Evolutionary conservation across 1,140 invertebrate species (phyloP).

Genomic region (Phortica variegata): DNA sequence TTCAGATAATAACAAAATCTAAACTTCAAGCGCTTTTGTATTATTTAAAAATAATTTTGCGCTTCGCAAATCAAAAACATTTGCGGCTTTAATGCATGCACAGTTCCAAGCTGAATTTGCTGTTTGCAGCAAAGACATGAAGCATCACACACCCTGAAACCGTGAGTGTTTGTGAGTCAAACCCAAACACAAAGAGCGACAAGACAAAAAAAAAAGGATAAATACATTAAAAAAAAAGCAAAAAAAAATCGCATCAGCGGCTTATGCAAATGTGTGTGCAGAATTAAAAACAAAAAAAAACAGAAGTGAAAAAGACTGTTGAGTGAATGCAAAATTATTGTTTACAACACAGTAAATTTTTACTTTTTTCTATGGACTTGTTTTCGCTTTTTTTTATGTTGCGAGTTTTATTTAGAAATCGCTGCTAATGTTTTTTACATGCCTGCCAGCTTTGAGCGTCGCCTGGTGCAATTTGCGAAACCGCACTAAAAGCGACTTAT

Average conservation of each 20-base stretch:
- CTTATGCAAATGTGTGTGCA: constrained; percentile 44
- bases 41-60: no score
- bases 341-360: constrained; percentile 55
- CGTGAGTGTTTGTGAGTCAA: not conserved
- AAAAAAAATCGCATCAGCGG: constrained; percentile 49
- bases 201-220: not conserved
- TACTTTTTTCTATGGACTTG: constrained; percentile 1
- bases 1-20: no score
- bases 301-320: constrained; percentile 34
- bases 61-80: constrained; percentile 51
- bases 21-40: no score
- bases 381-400: constrained; percentile 12
- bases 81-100: constrained; percentile 51
- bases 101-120: constrained; percentile 44
- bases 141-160: no score
- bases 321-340: constrained; percentile 56
- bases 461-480: constrained; percentile 21
- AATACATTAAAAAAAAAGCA: constrained; percentile 8
- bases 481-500: constrained; percentile 55
- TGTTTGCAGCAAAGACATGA: not conserved
- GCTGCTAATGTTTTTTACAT: not conserved
- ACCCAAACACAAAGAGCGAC: not conserved
- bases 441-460: no score
- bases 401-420: constrained; percentile 31
- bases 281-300: constrained; percentile 16